Evolutionary conservation across 2,797 vertebrate species (phyloP).

Genomic region (Anniella stebbinsi): DNA sequence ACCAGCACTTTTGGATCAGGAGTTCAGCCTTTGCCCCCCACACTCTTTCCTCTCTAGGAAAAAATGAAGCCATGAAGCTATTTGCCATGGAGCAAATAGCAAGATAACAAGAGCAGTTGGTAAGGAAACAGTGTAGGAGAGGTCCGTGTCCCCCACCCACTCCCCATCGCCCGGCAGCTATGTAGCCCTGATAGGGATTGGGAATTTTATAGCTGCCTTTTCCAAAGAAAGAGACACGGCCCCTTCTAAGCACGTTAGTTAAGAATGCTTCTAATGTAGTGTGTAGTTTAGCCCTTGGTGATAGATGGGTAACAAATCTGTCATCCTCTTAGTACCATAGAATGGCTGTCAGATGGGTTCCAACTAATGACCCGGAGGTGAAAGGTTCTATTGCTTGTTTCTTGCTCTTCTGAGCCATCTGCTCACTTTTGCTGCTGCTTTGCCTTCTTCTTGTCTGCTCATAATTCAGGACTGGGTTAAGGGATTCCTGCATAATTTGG

Average conservation of each 20-base stretch:
- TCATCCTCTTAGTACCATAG: background rate
- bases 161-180: background rate
- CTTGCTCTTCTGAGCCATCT: background rate
- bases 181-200: background rate
- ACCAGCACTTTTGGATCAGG: background rate
- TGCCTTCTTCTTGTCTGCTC: background rate
- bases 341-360: slow-evolving; percentile 44
- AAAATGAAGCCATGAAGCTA: background rate
- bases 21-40: background rate
- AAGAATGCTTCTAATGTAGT: background rate
- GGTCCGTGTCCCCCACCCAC: too few species aligned
- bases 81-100: background rate
- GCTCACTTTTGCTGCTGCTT: background rate
- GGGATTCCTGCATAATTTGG: background rate
- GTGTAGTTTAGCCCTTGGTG: background rate
- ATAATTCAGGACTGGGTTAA: fast-evolving
- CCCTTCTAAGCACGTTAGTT: background rate
- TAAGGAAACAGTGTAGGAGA: background rate
- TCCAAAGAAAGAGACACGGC: background rate
- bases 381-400: slow-evolving; percentile 9
- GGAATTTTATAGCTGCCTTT: background rate
- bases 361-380: slow-evolving; percentile 73
- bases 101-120: too few species aligned
- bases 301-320: background rate
- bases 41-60: background rate